These are phyloP conservation scores for Potorous gilbertii DNA, from an alignment of 2,797 vertebrate genomes.

Conservation along the genomic window DNA sequence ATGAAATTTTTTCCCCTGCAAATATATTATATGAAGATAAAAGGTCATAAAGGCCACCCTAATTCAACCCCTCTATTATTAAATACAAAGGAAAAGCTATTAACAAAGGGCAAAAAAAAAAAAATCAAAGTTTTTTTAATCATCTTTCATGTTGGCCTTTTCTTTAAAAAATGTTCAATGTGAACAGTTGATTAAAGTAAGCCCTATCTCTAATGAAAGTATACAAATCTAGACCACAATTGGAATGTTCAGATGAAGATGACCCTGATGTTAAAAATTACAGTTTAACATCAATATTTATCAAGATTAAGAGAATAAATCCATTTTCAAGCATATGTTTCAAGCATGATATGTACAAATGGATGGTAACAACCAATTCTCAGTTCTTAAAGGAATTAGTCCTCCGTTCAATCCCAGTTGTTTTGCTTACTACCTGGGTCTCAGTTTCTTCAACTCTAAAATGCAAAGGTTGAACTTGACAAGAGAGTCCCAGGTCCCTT, in stretches of 20 bases:
- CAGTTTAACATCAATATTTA: neutral
- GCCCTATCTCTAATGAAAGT: neutral
- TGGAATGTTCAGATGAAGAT: neutral
- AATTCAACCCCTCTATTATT: neutral
- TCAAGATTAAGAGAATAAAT: conserved; percentile 18
- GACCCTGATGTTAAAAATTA: conserved; percentile 7
- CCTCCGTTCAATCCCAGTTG: neutral
- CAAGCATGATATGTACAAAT: neutral
- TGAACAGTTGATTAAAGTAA: conserved; percentile 18
- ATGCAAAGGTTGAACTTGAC: neutral
- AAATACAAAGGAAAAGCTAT: conserved; percentile 32
- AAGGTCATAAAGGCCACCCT: neutral
- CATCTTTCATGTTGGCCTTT: neutral
- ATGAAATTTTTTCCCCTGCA: conserved; percentile 13
- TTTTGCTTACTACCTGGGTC: neutral
- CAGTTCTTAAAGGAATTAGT: neutral
- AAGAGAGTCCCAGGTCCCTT: neutral
- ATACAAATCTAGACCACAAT: neutral
- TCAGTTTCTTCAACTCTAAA: neutral
- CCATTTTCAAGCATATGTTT: neutral
- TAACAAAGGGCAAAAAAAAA: neutral
- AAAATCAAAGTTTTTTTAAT: neutral
- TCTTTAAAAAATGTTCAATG: conserved; percentile 15
- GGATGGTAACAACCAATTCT: neutral
- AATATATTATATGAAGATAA: conserved; percentile 37